Conservation (phyloP, 2,888 invertebrate genomes). For the Rhorus exstirpatorius region DNA sequence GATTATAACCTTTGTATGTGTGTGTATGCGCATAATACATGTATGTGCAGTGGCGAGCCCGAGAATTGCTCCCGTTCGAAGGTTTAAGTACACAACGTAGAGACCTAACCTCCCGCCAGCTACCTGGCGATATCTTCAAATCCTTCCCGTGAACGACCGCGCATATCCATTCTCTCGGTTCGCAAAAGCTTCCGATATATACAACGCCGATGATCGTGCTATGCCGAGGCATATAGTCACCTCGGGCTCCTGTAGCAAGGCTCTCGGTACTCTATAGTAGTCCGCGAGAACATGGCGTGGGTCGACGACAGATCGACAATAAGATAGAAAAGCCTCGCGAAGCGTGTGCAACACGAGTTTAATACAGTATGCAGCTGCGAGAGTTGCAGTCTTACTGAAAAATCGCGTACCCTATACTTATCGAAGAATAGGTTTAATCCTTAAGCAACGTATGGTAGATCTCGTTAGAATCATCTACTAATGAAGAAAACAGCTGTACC, state of each 20-base stretch:
- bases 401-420: no score
- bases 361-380: not conserved
- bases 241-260: constrained; percentile 28
- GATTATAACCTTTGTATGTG: not conserved
- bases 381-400: no score
- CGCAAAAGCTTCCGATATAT: not conserved
- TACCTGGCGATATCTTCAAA: constrained; percentile 40
- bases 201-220: not conserved
- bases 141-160: constrained; percentile 16
- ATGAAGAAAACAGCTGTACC: no score
- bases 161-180: not conserved
- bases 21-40: not conserved
- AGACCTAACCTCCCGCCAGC: not conserved
- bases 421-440: no score
- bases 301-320: constrained; percentile 77
- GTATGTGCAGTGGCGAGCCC: not conserved
- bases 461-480: no score
- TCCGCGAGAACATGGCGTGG: constrained; percentile 55
- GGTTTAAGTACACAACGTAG: constrained; percentile 31
- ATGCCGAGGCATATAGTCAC: constrained; percentile 15
- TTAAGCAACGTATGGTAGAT: no score
- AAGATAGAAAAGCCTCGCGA: constrained; percentile 67
- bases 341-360: constrained; percentile 25
- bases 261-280: constrained; percentile 18
- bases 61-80: constrained; percentile 50